phyloP scores from a whole-genome alignment of 2,888 invertebrate genomes.

The Pegoplata infirma region DNA sequence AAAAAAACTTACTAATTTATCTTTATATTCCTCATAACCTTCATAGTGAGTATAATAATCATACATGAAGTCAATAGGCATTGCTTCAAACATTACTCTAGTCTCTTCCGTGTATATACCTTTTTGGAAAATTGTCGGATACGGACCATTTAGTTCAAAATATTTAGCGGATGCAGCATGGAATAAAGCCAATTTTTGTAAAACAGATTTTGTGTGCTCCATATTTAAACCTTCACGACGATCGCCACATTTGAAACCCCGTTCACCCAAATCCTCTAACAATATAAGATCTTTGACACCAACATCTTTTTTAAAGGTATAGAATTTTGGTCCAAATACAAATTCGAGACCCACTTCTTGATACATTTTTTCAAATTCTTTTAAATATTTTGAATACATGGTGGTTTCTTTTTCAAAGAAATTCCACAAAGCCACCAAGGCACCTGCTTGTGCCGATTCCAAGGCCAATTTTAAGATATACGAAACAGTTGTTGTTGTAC shows the following conservation, averaged over 20 bases:
- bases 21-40: too few species aligned
- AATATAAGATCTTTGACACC: constrained; percentile 63
- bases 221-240: constrained; percentile 70
- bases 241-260: constrained; percentile 69
- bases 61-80: too few species aligned
- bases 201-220: constrained; percentile 67
- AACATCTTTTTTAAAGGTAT: too few species aligned
- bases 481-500: constrained; percentile 38
- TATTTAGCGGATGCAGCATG: constrained; percentile 72
- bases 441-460: background rate
- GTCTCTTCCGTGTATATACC: too few species aligned
- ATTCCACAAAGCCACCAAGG: constrained; percentile 55
- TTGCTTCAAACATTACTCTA: too few species aligned
- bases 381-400: constrained; percentile 66
- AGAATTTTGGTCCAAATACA: constrained; percentile 67
- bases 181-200: constrained; percentile 70
- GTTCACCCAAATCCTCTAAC: constrained; percentile 69
- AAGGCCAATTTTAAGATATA: constrained; percentile 67
- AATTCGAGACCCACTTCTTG: constrained; percentile 61
- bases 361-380: constrained; percentile 66
- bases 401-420: constrained; percentile 68
- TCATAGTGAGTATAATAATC: too few species aligned
- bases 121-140: constrained; percentile 56
- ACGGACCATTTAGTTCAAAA: constrained; percentile 64
- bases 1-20: too few species aligned